Evolutionary conservation across 2,113 vertebrate species (phyloP), one percentile per base, ranked within the genome.

Genomic region (Numida meleagris): DNA sequence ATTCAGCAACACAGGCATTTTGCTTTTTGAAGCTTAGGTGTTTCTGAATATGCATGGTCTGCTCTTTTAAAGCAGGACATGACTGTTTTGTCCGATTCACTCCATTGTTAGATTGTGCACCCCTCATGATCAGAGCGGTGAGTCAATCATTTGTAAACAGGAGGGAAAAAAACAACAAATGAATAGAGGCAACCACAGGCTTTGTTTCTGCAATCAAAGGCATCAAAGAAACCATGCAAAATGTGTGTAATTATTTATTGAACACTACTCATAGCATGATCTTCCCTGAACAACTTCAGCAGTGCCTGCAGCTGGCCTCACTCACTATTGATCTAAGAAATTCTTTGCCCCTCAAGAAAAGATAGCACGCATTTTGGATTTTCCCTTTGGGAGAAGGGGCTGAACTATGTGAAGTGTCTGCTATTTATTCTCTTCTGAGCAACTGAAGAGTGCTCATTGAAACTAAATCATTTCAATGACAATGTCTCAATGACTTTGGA

Each of bases 91-190:
- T 73, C 80, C 95, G 82, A 94, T 87, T 95, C 94, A 89, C 40
- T 90, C 80, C 50, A 78, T 89, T 96, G 91, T 96, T 79, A 86
- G 81, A 86, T 21, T 89, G 61, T 81, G 70, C 62, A 90, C 55
- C 65, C 57, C 86, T 96, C 66, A 82, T 88, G 72, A 96, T 95
- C 92, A 91, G 88, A 95, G 83, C 71, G 73, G 74, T 92, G 91
- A 96, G 75, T 96, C 93, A 96, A 83, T 75, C 61, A 76, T 90
- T 95, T 91, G 91, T 86, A 91, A 93, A 90, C 63, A 90, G 82
- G 50, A 93, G 74, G 68, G 31, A 65, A 88, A 86, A 91, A 92
- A 73, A 48, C 2, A 23, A 40, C 46, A 76, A 71, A 87, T 62
- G 27, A 94, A 96, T 73, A 78, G 79, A 78, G 50, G 81, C 68